Conservation (phyloP, 2,113 vertebrate species). For the Scatophagus argus region DNA sequence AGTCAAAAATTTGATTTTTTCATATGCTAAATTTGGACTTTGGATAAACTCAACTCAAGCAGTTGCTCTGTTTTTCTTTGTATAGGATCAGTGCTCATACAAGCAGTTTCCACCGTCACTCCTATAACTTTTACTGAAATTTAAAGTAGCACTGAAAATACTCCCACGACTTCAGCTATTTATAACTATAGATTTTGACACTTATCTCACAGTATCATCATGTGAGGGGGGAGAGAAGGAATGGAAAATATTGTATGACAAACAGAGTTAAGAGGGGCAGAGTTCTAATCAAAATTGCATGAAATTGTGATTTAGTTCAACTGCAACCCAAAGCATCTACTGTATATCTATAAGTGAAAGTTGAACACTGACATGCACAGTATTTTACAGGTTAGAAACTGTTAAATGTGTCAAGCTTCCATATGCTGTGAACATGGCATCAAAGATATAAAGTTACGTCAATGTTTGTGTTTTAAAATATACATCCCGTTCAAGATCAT, state of each 20-base stretch:
- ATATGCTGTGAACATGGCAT: background rate
- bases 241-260: background rate
- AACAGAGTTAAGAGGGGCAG: too few species aligned
- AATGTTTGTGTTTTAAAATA: too few species aligned
- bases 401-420: background rate
- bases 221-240: background rate
- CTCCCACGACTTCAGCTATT: slow-evolving; percentile 13
- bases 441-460: background rate
- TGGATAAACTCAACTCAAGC: background rate
- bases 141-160: background rate
- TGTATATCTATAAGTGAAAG: background rate
- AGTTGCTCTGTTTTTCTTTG: slow-evolving; percentile 57
- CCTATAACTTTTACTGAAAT: too few species aligned
- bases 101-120: background rate
- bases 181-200: too few species aligned
- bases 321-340: background rate
- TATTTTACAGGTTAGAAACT: background rate
- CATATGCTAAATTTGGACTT: slow-evolving; percentile 32
- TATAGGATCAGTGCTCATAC: slow-evolving; percentile 14
- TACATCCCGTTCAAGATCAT: background rate
- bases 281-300: background rate
- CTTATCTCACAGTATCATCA: background rate
- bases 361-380: background rate
- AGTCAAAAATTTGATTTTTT: slow-evolving; percentile 36
- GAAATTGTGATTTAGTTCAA: background rate